Percentiles rank a stretch among this genome's conserved stretches.
phyloP scores from a whole-genome alignment of 2,113 vertebrate species.

The Dolichallabes microphthalmus region DNA sequence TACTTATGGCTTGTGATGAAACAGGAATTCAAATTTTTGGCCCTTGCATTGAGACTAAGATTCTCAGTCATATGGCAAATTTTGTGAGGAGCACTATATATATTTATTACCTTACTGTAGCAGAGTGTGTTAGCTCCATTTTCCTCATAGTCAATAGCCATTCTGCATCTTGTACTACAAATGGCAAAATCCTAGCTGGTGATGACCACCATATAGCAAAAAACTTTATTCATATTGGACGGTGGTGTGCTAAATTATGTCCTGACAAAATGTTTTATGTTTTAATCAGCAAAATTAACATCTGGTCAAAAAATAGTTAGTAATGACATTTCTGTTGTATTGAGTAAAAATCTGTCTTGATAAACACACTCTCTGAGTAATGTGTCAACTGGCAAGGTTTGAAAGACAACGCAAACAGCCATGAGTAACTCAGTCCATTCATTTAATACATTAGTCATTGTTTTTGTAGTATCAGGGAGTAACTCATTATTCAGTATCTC shows the following conservation, averaged over 20 bases:
- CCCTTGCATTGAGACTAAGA: background rate
- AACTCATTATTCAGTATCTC: background rate
- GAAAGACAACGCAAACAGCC: background rate
- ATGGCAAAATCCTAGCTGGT: background rate
- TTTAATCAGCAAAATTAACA: background rate
- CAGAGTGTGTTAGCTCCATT: background rate
- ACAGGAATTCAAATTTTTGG: background rate
- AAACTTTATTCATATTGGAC: background rate
- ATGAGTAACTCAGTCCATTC: background rate
- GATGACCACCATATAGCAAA: background rate
- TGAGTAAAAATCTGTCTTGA: background rate
- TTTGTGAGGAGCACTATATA: background rate
- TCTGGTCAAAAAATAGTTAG: background rate
- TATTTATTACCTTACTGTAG: background rate
- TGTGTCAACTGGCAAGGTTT: background rate
- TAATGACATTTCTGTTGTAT: background rate
- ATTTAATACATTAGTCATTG: constrained; percentile 21
- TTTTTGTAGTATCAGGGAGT: constrained; percentile 6
- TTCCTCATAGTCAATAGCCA: background rate
- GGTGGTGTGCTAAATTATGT: background rate
- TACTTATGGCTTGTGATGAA: background rate
- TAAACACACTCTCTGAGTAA: background rate
- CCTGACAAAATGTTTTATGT: background rate
- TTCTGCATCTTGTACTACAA: background rate
- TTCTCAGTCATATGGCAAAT: background rate